Conservation (phyloP, 92 coral and sea anemone genomes). For the Bergia sp. region DNA sequence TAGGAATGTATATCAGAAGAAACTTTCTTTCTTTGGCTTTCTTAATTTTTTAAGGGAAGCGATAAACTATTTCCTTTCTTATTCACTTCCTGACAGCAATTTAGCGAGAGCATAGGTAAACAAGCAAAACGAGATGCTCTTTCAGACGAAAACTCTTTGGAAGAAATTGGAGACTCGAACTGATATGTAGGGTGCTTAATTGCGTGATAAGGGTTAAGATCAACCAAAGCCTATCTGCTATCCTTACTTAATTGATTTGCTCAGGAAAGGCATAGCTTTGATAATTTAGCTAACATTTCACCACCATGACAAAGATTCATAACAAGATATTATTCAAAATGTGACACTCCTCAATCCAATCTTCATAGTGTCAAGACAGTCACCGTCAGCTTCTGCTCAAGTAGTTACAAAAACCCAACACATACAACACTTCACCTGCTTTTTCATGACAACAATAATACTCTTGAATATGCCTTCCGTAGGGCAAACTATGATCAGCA, state of each 20-base stretch:
- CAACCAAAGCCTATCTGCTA: slow-evolving; percentile 63
- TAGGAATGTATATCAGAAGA: slow-evolving; percentile 8
- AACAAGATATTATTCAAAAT: slow-evolving; percentile 74
- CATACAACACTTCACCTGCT: slow-evolving; percentile 88
- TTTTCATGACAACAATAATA: slow-evolving; percentile 89
- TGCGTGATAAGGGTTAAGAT: slow-evolving; percentile 60
- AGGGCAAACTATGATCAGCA: slow-evolving; percentile 62
- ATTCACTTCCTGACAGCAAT: slow-evolving; percentile 45
- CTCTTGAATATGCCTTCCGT: slow-evolving; percentile 79
- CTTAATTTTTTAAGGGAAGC: slow-evolving; percentile 6
- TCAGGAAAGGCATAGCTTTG: slow-evolving; percentile 64
- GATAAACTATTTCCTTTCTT: slow-evolving; percentile 35
- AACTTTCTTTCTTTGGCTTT: slow-evolving; percentile 28
- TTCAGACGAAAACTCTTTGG: slow-evolving; percentile 36
- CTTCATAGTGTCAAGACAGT: slow-evolving; percentile 77
- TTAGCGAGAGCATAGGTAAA: slow-evolving; percentile 31
- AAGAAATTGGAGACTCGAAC: slow-evolving; percentile 69
- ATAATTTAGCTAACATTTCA: slow-evolving; percentile 66
- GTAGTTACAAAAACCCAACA: slow-evolving; percentile 86
- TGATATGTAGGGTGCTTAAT: slow-evolving; percentile 51
- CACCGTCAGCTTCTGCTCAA: slow-evolving; percentile 89
- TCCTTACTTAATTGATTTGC: slow-evolving; percentile 69
- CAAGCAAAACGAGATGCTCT: slow-evolving; percentile 31
- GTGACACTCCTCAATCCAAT: slow-evolving; percentile 79
- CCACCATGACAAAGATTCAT: slow-evolving; percentile 69